Evolutionary conservation across 2,113 vertebrate species (phyloP), one percentile per base, ranked within the genome.

Genomic region (Oreochromis aureus): DNA sequence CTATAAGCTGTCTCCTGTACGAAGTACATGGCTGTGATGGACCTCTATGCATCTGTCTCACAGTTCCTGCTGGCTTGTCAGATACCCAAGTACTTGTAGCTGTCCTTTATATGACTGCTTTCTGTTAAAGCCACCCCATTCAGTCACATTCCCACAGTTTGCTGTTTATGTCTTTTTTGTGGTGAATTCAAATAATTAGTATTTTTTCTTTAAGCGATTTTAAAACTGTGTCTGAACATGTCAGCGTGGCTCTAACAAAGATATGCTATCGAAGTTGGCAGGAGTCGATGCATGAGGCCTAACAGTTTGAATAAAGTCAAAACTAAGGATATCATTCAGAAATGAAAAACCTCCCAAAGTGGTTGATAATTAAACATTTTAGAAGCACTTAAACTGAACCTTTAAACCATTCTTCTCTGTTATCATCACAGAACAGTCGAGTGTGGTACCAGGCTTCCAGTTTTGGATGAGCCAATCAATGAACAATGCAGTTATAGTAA

Each of bases 31-130:
- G 58, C 27, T 61, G 58, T 61, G 58, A 61, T 61, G 58, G 58
- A 61, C 58, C 58, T 59, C 27, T 32, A 27, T 59, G 58, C 27
- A 32, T 18, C 58, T 61, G 27, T 61, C 58, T 61, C 58, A 61
- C 27, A 61, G 58, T 32, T 61, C 58, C 58, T 32, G 27, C 15
- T 61, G 58, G 8, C 0, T 10, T 18, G 27, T 10, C 58, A 32
- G 8, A 61, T 61, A 4, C 24, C 56, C 1, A 1, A 32, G 15
- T 10, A 32, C 15, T 32, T 61, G 58, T 6, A 61, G 58, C 8
- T 61, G 58, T 61, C 58, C 27, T 61, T 1, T 61, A 61, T 59
- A 5, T 18, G 58, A 32, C 8, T 61, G 58, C 5, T 61, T 61
- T 59, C 0, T 32, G 56, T 59, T 59, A 59, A 18, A 61, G 27